phyloP scores from a whole-genome alignment of 2,797 vertebrate genomes.

The Gadopsis marmoratus region DNA sequence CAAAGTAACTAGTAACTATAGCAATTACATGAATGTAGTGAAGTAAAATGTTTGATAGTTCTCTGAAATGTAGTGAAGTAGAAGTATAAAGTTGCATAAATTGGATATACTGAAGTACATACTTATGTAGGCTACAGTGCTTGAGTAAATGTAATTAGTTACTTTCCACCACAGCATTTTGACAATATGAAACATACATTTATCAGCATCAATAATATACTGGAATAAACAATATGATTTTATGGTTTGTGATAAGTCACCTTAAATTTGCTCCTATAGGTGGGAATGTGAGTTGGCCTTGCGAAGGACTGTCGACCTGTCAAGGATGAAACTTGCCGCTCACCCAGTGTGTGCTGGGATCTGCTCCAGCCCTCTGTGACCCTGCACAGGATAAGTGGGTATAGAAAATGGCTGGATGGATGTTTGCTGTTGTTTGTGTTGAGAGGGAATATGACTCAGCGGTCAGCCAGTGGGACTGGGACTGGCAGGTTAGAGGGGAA shows the following conservation, averaged over 20 bases:
- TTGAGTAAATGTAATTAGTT: slow-evolving; percentile 4
- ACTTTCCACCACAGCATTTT: too few species aligned
- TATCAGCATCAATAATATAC: too few species aligned
- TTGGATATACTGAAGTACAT: background rate
- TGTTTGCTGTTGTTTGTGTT: slow-evolving; percentile 50
- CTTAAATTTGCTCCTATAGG: background rate
- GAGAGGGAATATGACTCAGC: slow-evolving; percentile 47
- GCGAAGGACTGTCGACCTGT: background rate
- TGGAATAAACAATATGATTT: too few species aligned
- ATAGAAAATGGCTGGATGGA: slow-evolving; percentile 40
- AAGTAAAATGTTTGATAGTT: background rate
- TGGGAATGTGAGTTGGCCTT: background rate
- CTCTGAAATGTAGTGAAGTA: background rate
- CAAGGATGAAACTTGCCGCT: slow-evolving; percentile 32
- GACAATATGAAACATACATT: too few species aligned
- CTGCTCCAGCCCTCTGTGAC: slow-evolving; percentile 25
- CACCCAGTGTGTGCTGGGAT: too few species aligned
- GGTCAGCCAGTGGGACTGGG: slow-evolving; percentile 32
- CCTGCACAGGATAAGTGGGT: slow-evolving; percentile 19
- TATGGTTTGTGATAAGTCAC: background rate
- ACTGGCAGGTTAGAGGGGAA: slow-evolving; percentile 43
- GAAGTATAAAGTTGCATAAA: background rate
- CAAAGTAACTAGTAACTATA: background rate
- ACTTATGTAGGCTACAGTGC: background rate
- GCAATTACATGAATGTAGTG: background rate